A percentile compares a stretch with the other conserved stretches of the same genome.
Evolutionary conservation across 2,888 invertebrate genomes (phyloP).

Genomic region (Zootermopsis nevadensis): DNA sequence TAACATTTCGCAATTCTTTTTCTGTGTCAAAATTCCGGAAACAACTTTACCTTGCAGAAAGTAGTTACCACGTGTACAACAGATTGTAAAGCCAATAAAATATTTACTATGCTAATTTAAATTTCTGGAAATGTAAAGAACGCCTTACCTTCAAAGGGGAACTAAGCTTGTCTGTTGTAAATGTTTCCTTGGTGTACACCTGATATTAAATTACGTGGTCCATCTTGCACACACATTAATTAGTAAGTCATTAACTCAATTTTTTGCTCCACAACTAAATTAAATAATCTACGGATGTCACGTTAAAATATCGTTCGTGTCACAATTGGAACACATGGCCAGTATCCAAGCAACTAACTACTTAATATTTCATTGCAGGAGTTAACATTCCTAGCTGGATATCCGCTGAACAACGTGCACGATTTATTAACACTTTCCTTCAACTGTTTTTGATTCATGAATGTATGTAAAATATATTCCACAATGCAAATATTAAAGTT

Average conservation of each 20-base stretch:
- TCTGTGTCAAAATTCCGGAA: no score
- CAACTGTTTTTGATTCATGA: no score
- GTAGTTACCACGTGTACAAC: no score
- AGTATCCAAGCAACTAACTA: not conserved
- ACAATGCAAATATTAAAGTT: no score
- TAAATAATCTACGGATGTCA: not conserved
- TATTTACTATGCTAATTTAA: no score
- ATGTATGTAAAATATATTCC: no score
- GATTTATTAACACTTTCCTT: no score
- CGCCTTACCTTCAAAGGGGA: not conserved
- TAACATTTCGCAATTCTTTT: no score
- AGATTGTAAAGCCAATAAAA: no score
- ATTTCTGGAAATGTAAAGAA: not conserved
- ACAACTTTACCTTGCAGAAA: no score
- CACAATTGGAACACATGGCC: not conserved
- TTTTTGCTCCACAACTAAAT: not conserved
- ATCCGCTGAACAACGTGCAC: no score
- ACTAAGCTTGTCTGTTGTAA: not conserved
- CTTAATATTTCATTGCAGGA: not conserved
- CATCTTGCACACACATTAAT: not conserved
- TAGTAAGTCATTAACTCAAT: not conserved
- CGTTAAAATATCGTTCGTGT: not conserved
- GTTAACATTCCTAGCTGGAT: no score
- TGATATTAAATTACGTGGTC: not conserved
- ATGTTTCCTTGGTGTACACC: not conserved